These are phyloP conservation scores for Mamestra configurata DNA, from an alignment of 1,140 invertebrate species.

Conservation along the genomic window DNA sequence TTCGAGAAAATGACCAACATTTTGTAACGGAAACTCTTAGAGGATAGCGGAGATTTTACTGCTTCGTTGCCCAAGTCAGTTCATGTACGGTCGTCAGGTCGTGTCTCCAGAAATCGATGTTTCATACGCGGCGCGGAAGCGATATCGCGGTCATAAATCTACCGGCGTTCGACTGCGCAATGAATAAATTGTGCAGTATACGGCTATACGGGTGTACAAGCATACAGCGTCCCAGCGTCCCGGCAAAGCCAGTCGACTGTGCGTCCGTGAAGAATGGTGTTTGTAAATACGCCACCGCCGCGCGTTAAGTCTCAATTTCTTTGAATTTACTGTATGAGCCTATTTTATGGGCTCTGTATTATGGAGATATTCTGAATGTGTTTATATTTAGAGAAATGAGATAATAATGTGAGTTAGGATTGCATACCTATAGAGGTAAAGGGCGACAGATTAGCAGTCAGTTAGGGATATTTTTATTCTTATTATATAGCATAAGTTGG, in stretches of 20 bases:
- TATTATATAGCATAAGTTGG: too few relatives aligned
- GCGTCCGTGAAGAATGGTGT: constrained; percentile 31
- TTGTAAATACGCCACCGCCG: constrained; percentile 37
- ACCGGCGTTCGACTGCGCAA: constrained; percentile 38
- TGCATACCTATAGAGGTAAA: too few relatives aligned
- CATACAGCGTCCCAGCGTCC: neutral
- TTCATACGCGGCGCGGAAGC: constrained; percentile 42
- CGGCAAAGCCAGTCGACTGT: constrained; percentile 22
- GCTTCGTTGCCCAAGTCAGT: neutral
- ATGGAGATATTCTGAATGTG: neutral
- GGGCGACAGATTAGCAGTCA: too few relatives aligned
- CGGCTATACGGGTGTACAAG: neutral
- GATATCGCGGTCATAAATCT: constrained; percentile 43
- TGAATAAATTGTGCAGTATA: constrained; percentile 43
- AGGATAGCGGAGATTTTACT: neutral
- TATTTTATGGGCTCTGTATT: constrained; percentile 24
- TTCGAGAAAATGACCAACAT: neutral
- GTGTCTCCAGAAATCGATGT: constrained; percentile 44
- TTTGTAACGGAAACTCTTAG: neutral
- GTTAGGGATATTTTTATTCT: too few relatives aligned
- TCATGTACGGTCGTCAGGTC: neutral
- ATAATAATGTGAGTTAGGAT: neutral
- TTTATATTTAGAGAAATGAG: neutral
- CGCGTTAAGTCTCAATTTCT: constrained; percentile 45
- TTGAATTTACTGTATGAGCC: constrained; percentile 36